phyloP scores from a whole-genome alignment of 2,888 invertebrate genomes.

The Leptinotarsa tumamoca region DNA sequence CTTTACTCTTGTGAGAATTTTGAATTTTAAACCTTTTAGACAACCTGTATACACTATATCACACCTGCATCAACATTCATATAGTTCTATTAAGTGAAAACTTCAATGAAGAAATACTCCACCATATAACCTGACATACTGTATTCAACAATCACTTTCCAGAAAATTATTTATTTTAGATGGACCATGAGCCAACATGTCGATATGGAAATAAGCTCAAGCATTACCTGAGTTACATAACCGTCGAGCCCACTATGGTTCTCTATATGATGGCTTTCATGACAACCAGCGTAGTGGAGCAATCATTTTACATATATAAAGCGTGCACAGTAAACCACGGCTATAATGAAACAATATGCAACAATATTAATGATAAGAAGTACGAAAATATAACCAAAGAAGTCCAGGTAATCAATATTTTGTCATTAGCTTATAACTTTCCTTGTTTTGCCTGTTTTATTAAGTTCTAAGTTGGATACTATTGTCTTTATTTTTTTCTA shows the following conservation, averaged over 20 bases:
- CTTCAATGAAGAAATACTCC: background rate
- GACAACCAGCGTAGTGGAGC: constrained; percentile 83
- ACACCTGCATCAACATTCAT: no score
- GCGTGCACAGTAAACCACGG: constrained; percentile 82
- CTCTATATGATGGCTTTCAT: constrained; percentile 90
- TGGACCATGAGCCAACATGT: constrained; percentile 39
- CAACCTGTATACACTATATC: no score
- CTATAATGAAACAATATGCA: constrained; percentile 76
- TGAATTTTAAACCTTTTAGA: no score
- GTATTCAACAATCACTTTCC: background rate
- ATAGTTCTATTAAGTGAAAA: no score
- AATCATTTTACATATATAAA: constrained; percentile 82
- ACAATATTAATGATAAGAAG: constrained; percentile 70
- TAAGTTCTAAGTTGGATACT: no score
- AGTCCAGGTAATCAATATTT: constrained; percentile 73
- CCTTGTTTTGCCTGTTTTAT: no score
- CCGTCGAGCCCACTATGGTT: constrained; percentile 89
- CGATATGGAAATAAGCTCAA: constrained; percentile 37
- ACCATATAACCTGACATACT: background rate
- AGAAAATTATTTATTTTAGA: constrained; percentile 39
- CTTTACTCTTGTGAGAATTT: no score
- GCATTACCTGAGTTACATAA: constrained; percentile 66
- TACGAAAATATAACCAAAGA: constrained; percentile 73
- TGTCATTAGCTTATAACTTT: background rate
- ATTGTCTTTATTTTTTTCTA: background rate